A percentile compares a stretch with the other conserved stretches of the same genome.
phyloP scores from a whole-genome alignment of 92 coral and sea anemone genomes.

The Desmophyllum pertusum region DNA sequence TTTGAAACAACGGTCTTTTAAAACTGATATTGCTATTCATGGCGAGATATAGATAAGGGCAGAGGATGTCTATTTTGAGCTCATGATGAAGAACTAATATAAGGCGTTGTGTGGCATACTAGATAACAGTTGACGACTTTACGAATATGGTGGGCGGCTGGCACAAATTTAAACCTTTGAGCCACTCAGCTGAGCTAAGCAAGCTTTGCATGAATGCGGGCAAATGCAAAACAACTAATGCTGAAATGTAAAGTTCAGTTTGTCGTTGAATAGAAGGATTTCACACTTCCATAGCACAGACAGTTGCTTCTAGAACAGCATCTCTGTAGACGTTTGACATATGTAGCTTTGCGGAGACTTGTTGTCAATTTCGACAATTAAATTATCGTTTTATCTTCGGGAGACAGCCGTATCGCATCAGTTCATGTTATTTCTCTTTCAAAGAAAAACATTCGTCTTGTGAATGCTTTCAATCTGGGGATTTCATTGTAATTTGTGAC shows the following conservation, averaged over 20 bases:
- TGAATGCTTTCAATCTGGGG: background rate
- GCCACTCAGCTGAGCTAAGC: background rate
- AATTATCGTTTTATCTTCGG: constrained; percentile 33
- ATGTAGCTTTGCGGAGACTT: background rate
- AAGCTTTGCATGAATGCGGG: background rate
- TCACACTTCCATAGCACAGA: background rate
- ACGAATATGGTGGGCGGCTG: background rate
- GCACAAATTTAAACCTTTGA: background rate
- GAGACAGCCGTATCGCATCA: constrained; percentile 12
- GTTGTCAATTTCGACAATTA: constrained; percentile 20
- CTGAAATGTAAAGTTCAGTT: background rate
- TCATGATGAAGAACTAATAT: background rate
- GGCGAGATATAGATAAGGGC: background rate
- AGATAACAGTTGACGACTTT: constrained; percentile 8
- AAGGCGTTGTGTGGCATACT: background rate
- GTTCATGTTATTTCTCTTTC: background rate
- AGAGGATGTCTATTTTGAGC: constrained; percentile 7
- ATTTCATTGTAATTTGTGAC: background rate
- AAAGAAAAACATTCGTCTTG: background rate
- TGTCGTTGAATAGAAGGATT: background rate
- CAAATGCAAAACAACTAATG: background rate
- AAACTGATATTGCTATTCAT: background rate
- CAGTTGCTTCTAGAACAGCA: background rate
- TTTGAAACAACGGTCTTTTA: background rate
- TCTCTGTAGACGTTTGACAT: background rate